Percentiles rank a stretch among this genome's conserved stretches.
phyloP scores from a whole-genome alignment of 2,888 invertebrate species.

The Rotaria macrura region DNA sequence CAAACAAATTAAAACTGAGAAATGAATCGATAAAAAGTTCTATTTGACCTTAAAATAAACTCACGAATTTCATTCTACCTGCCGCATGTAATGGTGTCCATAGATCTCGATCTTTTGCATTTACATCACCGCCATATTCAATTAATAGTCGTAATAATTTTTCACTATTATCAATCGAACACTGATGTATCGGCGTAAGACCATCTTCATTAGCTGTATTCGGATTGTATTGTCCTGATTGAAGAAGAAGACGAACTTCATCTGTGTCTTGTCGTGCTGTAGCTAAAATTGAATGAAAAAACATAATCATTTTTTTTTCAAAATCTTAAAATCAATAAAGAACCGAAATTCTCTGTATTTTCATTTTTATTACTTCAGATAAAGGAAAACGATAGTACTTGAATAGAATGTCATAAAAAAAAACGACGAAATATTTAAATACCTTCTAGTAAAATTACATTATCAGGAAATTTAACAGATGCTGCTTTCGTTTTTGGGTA shows the following conservation, averaged over 20 bases:
- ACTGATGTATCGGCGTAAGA: slow-evolving; percentile 91
- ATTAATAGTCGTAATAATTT: slow-evolving; percentile 86
- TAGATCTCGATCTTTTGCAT: slow-evolving; percentile 87
- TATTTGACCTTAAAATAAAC: no score
- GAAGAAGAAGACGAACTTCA: slow-evolving; percentile 63
- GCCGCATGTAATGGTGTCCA: slow-evolving; percentile 98
- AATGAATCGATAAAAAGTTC: no score
- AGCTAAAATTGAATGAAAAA: no score
- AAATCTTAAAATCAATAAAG: no score
- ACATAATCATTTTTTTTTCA: no score
- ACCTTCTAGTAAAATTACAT: slow-evolving; percentile 52
- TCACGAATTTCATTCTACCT: background rate
- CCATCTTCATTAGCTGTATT: slow-evolving; percentile 98
- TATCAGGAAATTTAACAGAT: slow-evolving; percentile 27
- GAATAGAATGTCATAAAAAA: no score
- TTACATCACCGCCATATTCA: slow-evolving; percentile 79
- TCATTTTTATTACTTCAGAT: no score
- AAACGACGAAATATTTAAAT: background rate
- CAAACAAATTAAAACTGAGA: no score
- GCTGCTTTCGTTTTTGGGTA: background rate
- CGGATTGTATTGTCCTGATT: slow-evolving; percentile 67
- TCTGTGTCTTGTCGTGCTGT: slow-evolving; percentile 73
- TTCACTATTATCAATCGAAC: slow-evolving; percentile 96
- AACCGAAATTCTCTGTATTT: no score
- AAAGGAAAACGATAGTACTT: no score